These are phyloP conservation scores for Gastrophysa polygoni DNA, from an alignment of 2,888 invertebrate species.

Conservation along the genomic window DNA sequence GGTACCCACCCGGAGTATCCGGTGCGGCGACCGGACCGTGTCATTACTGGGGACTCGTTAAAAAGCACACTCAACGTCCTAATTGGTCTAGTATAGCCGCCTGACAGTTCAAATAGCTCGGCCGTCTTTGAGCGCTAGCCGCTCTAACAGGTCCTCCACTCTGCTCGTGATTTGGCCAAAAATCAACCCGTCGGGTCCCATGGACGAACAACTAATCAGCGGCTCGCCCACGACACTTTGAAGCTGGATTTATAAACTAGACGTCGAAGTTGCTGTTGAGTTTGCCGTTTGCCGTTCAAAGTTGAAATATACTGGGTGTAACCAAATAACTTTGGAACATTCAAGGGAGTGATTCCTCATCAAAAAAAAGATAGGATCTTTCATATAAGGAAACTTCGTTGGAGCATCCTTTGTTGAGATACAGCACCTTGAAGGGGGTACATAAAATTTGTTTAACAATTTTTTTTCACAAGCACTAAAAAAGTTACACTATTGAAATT, in stretches of 20 bases:
- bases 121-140: constrained; percentile 45
- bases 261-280: no score
- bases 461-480: no score
- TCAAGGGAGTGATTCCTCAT: no score
- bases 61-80: constrained; percentile 53
- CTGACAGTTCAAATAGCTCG: constrained; percentile 47
- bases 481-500: no score
- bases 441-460: no score
- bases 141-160: constrained; percentile 25
- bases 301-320: no score
- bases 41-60: constrained; percentile 55
- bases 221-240: constrained; percentile 19
- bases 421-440: no score
- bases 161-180: constrained; percentile 39
- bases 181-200: constrained; percentile 22
- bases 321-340: no score
- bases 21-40: constrained; percentile 51
- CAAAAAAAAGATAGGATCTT: no score
- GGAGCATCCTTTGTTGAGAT: no score
- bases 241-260: not conserved
- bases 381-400: no score
- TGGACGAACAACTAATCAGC: constrained; percentile 27
- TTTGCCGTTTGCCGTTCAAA: no score
- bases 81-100: constrained; percentile 52
- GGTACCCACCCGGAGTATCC: constrained; percentile 47